Percentiles rank a stretch among this genome's conserved stretches.
Evolutionary conservation across 2,797 vertebrate species (phyloP).

Genomic region (Chrysolophus pictus): DNA sequence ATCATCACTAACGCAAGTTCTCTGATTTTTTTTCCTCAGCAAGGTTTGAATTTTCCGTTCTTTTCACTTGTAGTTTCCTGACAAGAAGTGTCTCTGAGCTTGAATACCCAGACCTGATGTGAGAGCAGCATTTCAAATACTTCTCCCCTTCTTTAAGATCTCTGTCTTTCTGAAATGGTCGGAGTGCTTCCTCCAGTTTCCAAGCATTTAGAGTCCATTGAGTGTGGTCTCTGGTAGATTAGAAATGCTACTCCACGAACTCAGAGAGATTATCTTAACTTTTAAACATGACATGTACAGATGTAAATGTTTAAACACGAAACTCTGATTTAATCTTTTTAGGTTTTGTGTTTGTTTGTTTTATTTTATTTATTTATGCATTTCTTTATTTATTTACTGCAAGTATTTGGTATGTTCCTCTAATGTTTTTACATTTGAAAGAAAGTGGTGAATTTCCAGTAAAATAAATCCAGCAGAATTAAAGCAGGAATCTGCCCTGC

Average conservation of each 20-base stretch:
- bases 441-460: not conserved
- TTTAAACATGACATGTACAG: not conserved
- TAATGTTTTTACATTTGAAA: not conserved
- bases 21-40: not conserved
- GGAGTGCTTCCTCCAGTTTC: not conserved
- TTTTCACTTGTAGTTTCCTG: conserved; percentile 46
- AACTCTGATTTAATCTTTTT: not conserved
- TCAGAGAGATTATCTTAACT: not conserved
- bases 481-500: not conserved
- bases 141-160: not conserved
- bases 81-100: conserved; percentile 19
- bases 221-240: not conserved
- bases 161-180: not conserved
- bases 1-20: conserved; percentile 24
- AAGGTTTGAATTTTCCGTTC: not conserved
- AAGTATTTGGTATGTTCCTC: not conserved
- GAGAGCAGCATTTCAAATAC: conserved; percentile 18
- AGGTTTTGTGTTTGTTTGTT: too few species aligned
- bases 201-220: not conserved
- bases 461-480: not conserved
- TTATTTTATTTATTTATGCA: too few species aligned
- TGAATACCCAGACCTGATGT: not conserved
- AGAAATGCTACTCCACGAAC: not conserved
- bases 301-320: not conserved
- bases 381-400: not conserved